Evolutionary conservation across 1,140 invertebrate species (phyloP), one percentile per base, ranked within the genome.

Genomic region (Atta cephalotes): DNA sequence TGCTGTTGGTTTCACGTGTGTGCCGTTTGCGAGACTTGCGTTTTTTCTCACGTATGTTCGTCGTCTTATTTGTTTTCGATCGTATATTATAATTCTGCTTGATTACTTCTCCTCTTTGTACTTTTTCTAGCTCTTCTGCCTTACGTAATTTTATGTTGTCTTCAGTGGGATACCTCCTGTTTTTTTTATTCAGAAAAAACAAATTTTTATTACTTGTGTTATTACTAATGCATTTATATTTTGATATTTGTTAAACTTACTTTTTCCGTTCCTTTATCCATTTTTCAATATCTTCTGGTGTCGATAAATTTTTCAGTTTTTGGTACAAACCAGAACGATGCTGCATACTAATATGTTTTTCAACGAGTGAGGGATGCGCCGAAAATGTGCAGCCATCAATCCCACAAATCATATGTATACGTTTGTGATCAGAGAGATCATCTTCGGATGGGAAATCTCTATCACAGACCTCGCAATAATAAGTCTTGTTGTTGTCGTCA

Each of bases 351-450:
- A 98, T 96, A 92, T 98, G 98, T 90, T 97, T 97, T 77, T 97
- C 96, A 18, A 99, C 96, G 2, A 98, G 94, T 92, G 97, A 97
- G 12, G 97, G 96, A 93, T 98, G 96, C 21, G 97, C 98, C 18
- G 97, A 95, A 95, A 98, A 98, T 35, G 95, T 96, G 92, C 98
- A 98, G n/a, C 97, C 97, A 91, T 98, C 97, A 21, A 97, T 96
- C 62, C 97, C 97, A 92, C 98, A 98, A 93, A 96, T 94, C 94
- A 96, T 95, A 95, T 98, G 98, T 87, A 97, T 96, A 4, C 94
- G 91, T 87, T 96, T 95, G 93, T 98, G 98, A 68, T 95, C 95
- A 63, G 96, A 91, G 68, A 97, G 96, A 86, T 96, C 92, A 28
- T 96, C 95, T 65, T 95, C 87, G 7, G 95, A 96, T 65, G 94